A percentile compares a stretch with the other conserved stretches of the same genome.
phyloP scores from a whole-genome alignment of 2,888 invertebrate genomes.

The Melanchra persicariae region DNA sequence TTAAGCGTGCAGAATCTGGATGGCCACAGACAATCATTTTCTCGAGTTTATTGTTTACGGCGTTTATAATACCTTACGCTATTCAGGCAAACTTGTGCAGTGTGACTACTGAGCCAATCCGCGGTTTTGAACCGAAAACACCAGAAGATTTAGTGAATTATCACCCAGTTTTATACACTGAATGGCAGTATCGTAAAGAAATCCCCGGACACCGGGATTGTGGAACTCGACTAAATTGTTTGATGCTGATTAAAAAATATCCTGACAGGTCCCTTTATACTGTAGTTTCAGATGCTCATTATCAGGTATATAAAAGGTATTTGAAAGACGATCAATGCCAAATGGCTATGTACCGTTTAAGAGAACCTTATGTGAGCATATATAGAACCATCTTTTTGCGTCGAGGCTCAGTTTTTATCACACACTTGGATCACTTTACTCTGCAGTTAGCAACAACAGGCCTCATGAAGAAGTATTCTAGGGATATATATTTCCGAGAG shows the following conservation, averaged over 20 bases:
- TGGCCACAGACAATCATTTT: slow-evolving; percentile 64
- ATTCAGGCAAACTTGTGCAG: slow-evolving; percentile 69
- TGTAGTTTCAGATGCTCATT: slow-evolving; percentile 55
- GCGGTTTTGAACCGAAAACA: slow-evolving; percentile 61
- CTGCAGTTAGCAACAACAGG: slow-evolving; percentile 56
- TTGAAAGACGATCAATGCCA: slow-evolving; percentile 63
- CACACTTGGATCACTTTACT: slow-evolving; percentile 48
- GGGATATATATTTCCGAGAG: slow-evolving; percentile 51
- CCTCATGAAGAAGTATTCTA: slow-evolving; percentile 52
- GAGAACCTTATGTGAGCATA: slow-evolving; percentile 52
- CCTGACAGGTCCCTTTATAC: slow-evolving; percentile 62
- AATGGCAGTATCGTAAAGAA: neutral
- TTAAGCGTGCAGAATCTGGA: slow-evolving; percentile 52
- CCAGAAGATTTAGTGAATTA: slow-evolving; percentile 54
- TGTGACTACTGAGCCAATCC: slow-evolving; percentile 66
- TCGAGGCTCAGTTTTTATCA: slow-evolving; percentile 69
- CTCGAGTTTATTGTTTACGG: slow-evolving; percentile 63
- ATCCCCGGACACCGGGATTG: slow-evolving; percentile 46
- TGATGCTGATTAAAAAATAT: slow-evolving; percentile 56
- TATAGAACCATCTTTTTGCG: slow-evolving; percentile 69
- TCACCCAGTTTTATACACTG: slow-evolving; percentile 43
- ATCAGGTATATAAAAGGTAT: slow-evolving; percentile 57
- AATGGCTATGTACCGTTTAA: slow-evolving; percentile 57
- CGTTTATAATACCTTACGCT: slow-evolving; percentile 69
- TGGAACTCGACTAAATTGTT: slow-evolving; percentile 62